Conservation (phyloP, 2,113 vertebrate species). For the Tragelaphus buxtoni region DNA sequence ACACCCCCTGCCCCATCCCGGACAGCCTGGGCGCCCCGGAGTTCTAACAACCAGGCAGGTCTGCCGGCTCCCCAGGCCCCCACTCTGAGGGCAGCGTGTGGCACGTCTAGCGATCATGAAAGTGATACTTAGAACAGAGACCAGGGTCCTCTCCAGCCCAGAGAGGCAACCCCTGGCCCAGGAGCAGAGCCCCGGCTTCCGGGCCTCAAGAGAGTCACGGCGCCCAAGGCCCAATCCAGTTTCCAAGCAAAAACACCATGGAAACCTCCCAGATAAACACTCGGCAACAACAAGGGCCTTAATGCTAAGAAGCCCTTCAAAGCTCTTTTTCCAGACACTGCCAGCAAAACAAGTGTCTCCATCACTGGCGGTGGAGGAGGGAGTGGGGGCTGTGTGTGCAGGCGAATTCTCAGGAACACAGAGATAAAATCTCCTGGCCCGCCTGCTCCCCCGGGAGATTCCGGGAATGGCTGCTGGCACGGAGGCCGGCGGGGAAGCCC, state of each 20-base stretch:
- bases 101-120: not conserved
- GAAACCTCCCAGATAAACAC: conserved; percentile 19
- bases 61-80: accelerated
- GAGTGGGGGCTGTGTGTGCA: not conserved
- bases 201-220: not conserved
- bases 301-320: not conserved
- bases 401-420: not conserved
- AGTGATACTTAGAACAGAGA: not conserved
- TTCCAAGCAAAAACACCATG: not conserved
- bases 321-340: not conserved
- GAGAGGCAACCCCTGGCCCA: accelerated
- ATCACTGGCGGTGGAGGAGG: not conserved
- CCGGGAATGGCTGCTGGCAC: not conserved
- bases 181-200: not conserved
- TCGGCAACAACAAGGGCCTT: not conserved
- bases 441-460: not conserved
- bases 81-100: not conserved
- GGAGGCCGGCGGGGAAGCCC: not conserved
- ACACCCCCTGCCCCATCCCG: accelerated
- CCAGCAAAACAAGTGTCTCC: not conserved
- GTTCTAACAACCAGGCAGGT: not conserved
- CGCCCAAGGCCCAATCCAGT: not conserved
- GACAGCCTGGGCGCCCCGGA: not conserved
- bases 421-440: conserved; percentile 20
- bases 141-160: not conserved